Conservation (phyloP, 2,888 invertebrate species). For the Chrysomela aeneicollis region DNA sequence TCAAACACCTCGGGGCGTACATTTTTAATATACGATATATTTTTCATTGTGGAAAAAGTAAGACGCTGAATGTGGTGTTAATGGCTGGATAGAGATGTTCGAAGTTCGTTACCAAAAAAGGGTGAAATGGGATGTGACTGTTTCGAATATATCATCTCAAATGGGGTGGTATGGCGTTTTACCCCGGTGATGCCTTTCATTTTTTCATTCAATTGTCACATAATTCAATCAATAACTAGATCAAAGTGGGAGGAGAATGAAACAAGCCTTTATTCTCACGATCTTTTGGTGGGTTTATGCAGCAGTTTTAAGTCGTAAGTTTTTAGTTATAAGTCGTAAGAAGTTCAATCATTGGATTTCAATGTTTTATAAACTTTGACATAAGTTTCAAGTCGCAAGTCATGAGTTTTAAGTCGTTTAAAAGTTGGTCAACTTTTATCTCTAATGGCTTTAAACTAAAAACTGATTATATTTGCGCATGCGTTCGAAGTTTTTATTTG, state of each 20-base stretch:
- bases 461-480: no score
- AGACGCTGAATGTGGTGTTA: slow-evolving; percentile 57
- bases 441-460: no score
- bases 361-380: no score
- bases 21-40: slow-evolving; percentile 58
- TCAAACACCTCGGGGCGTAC: slow-evolving; percentile 53
- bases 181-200: background rate
- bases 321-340: no score
- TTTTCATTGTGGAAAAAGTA: slow-evolving; percentile 46
- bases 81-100: slow-evolving; percentile 58
- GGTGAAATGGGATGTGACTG: slow-evolving; percentile 39
- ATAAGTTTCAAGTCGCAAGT: no score
- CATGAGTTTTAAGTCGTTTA: no score
- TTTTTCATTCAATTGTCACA: background rate
- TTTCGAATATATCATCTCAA: slow-evolving; percentile 33
- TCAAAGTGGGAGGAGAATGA: background rate
- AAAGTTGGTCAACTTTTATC: no score
- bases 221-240: background rate
- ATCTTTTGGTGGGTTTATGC: no score
- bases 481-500: no score
- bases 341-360: no score
- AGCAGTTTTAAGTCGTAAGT: no score
- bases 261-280: no score
- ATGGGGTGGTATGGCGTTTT: background rate
- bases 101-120: slow-evolving; percentile 33